Percentiles rank a stretch among this genome's conserved stretches.
These are phyloP conservation scores for Danio jaintianensis DNA, from an alignment of 2,797 vertebrate genomes.

Conservation along the genomic window DNA sequence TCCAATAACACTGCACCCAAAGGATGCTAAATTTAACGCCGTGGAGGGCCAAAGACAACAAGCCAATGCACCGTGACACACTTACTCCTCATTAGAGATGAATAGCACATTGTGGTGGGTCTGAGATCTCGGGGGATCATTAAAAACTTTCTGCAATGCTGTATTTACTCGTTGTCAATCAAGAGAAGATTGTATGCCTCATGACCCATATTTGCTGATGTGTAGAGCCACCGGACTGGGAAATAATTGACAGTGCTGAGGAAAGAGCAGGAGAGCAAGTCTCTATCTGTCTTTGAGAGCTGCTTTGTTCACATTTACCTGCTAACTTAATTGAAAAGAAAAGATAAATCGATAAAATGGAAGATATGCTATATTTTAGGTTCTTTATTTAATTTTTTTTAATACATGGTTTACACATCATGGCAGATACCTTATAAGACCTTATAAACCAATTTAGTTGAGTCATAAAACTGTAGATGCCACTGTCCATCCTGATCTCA, in stretches of 20 bases:
- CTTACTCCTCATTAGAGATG: slow-evolving; percentile 84
- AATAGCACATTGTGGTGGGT: slow-evolving; percentile 82
- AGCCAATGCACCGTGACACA: slow-evolving; percentile 81
- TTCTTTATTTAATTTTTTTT: background rate
- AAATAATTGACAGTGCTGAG: slow-evolving; percentile 78
- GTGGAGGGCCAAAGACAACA: slow-evolving; percentile 73
- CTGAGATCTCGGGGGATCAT: slow-evolving; percentile 75
- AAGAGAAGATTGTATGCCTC: slow-evolving; percentile 78
- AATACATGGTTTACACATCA: slow-evolving; percentile 4
- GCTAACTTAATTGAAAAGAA: background rate
- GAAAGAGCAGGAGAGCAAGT: slow-evolving; percentile 67
- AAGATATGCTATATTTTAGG: background rate
- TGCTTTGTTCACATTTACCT: background rate
- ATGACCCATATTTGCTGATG: slow-evolving; percentile 80
- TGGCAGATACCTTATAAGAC: background rate
- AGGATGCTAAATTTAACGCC: slow-evolving; percentile 77
- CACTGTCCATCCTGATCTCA: too few species aligned
- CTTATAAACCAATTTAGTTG: too few species aligned
- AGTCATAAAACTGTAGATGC: background rate
- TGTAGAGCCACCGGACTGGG: slow-evolving; percentile 74
- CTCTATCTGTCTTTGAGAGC: background rate
- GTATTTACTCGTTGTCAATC: slow-evolving; percentile 83
- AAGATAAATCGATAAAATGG: too few species aligned
- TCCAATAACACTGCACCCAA: slow-evolving; percentile 70
- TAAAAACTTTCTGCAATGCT: slow-evolving; percentile 78